Evolutionary conservation across 2,113 vertebrate species (phyloP).

Genomic region (Smithornis capensis): DNA sequence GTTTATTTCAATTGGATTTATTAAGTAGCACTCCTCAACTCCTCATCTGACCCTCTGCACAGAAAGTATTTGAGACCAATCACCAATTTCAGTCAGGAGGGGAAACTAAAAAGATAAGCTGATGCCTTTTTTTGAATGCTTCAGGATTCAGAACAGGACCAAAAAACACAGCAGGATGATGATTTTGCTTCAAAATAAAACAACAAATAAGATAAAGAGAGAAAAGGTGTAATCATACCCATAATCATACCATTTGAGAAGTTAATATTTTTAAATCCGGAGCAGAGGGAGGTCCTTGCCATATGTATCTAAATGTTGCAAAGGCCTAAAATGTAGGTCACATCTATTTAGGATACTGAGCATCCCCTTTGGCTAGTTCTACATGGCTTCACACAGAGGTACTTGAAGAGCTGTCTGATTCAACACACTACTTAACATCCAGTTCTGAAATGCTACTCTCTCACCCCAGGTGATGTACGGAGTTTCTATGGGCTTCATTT

Average conservation of each 20-base stretch:
- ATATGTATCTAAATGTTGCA: conserved; percentile 32
- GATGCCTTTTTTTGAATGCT: not conserved
- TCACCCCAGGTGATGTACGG: not conserved
- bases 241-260: not conserved
- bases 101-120: not conserved
- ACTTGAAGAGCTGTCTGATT: not conserved
- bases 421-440: not conserved
- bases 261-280: not conserved
- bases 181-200: not conserved
- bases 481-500: not conserved
- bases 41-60: not conserved
- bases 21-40: not conserved
- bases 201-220: not conserved
- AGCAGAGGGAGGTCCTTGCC: conserved; percentile 30
- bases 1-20: not conserved
- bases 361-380: conserved; percentile 46
- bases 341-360: conserved; percentile 51
- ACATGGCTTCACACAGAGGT: not conserved
- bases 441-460: not conserved
- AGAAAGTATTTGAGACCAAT: not conserved
- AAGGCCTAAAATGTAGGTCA: conserved; percentile 61
- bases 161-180: not conserved
- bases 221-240: not conserved
- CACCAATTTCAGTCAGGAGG: not conserved
- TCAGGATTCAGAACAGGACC: not conserved